Evolutionary conservation across 2,888 invertebrate genomes (phyloP), one percentile per base, ranked within the genome.

Genomic region (Nymphalis c-album): DNA sequence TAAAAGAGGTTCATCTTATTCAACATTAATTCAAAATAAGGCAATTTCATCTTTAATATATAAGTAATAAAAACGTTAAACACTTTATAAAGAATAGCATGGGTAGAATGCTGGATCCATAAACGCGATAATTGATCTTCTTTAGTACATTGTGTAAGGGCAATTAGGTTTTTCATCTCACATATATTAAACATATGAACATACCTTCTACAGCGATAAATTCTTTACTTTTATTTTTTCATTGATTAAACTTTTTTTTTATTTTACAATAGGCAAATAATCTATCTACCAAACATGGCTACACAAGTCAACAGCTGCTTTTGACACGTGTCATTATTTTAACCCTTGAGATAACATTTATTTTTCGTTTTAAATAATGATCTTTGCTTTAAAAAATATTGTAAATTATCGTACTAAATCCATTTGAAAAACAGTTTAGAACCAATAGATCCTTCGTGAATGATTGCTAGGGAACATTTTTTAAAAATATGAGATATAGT

Each of bases 41-140:
- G 31, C 31, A 31, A 31, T 51, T 7, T 31, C 17, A 31, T 31
- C 31, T 55, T 17, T 55, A 50, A 26, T 10, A 7, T 35, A n/a
- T 64, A 10, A 13, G 40, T 18, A 51, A 45, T 59, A 45, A 64
- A 64, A 35, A 55, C 22, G 45, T 35, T 61, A 61, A 62, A 53
- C 51, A 53, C 45, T 45, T 50, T 47, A 26, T 64, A 64, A n/a
- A 45, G 58, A 58, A 64, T 64, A 51, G 59, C 58, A n/a, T 18
- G 48, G 51, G 31, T 7, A 35, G 55, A 31, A 55, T 31, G 55
- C 55, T 7, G 55, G 31, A 48, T 47, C 57, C 40, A 64, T 68
- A 68, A 64, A 68, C 26, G 65, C 61, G 62, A 62, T 69, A 65
- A 65, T 69, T 63, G 47, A 20, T 50, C 59, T 65, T 60, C 51